Evolutionary conservation across 2,113 vertebrate species (phyloP), one percentile per base, ranked within the genome.

Genomic region (Tangachromis dhanisi): DNA sequence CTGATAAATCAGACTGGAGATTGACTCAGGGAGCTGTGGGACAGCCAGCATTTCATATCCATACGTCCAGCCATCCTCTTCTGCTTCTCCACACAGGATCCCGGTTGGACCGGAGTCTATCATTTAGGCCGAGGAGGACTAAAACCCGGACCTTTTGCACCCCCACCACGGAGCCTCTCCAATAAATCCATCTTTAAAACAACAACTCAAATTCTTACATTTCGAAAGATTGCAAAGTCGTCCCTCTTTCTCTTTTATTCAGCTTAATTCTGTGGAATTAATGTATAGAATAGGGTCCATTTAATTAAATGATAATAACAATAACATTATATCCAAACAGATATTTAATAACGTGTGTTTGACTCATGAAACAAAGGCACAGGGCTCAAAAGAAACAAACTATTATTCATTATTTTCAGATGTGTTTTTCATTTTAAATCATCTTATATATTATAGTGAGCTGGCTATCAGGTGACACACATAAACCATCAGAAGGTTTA

Each of bases 101-200:
- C 1, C 13, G 3, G 12, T 42, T 42, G 0, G 35, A 40, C n/a
- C 8, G 8, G 8, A 71, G 66, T 40, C 66, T 4, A 0, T 71
- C 21, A 17, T 17, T 73, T 17, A 73, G 40, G 68, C 2, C 21
- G 0, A 45, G 21, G 9, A 73, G 14, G 21, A 26, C 68, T 42
- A 17, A 26, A 73, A 26, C 26, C 21, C 7, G 8, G 38, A 73
- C 38, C 38, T 71, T 71, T 2, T 16, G 5, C 21, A 10, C n/a
- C 8, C 38, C 40, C 5, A 45, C 1, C 68, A 45, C 3, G 0
- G 40, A 26, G 40, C 38, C 68, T 26, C n/a, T 45, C 68, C 21
- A 17, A 45, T 45, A 26, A 17, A 45, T 10, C 8, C 4, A 4
- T 26, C 38, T 73, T 26, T 26, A 26, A 45, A 45, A 10, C 14